Evolutionary conservation across 2,113 vertebrate species (phyloP), one percentile per base, ranked within the genome.

Genomic region (Machaerirhynchus nigripectus): DNA sequence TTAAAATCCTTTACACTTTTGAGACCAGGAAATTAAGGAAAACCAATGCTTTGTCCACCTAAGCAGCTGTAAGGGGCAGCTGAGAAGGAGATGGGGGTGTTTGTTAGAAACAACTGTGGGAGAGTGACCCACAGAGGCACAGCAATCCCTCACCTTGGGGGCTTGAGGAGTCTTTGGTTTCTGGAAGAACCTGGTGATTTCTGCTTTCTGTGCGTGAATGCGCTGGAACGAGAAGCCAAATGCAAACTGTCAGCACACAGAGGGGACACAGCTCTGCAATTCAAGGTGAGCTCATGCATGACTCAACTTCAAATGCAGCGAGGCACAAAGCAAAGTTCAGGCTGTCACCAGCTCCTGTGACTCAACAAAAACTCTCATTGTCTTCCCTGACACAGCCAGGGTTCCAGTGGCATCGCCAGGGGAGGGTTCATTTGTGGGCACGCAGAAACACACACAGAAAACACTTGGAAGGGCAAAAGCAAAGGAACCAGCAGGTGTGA

Each of bases 171-270:
- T 98, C 97, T 99, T 99, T 94, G 99, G 94, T 96, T 99, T 99
- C 97, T 99, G 99, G 59, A 99, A 98, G 98, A 99, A 99, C 61
- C 99, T 98, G 0, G 99, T 99, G 74, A 99, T 99, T 96, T 98
- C 99, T 3, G 99, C 98, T 87, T 99, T 99, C 97, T 98, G 99
- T 10, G 99, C 99, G 97, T 99, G 99, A 39, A 99, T 96, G 31
- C 99, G 98, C 99, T 99, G 93, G 11, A 96, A 97, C 11, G 10
- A 93, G 55, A 90, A 60, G 2, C 15, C 55, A 90, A 83, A 87
- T 1, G 16, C 52, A 82, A 44, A 42, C 3, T 16, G 68, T 15
- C 22, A 68, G 2, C 35, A n/a, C 49, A 27, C 52, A 39, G 49
- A 3, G 0, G 27, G 56, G n/a, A 37, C 35, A 63, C 9, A 31